Evolutionary conservation across 2,888 invertebrate species (phyloP), one percentile per base, ranked within the genome.

Genomic region (Papilio demoleus): DNA sequence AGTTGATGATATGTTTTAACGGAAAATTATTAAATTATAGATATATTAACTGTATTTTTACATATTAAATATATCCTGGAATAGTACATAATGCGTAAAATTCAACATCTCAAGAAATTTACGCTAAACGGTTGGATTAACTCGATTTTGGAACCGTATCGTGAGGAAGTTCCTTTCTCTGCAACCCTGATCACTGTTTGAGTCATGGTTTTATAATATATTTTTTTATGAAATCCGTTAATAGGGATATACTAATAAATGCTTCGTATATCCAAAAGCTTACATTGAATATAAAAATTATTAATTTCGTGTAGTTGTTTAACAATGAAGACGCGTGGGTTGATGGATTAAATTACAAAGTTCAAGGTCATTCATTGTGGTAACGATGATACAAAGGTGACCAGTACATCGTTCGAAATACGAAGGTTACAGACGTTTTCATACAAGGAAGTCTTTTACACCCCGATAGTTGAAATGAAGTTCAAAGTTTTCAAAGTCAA

Each of bases 261-360:
- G n/a, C n/a, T 17, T 2, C 17, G n/a, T 40, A 17, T 5, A 40
- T 40, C n/a, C 5, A 40, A 40, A 40, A 40, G 40, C n/a, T n/a
- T n/a, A n/a, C n/a, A n/a, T n/a, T n/a, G n/a, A n/a, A n/a, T n/a
- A n/a, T n/a, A n/a, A n/a, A n/a, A n/a, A n/a, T n/a, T n/a, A n/a
- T n/a, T n/a, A n/a, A n/a, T n/a, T n/a, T n/a, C n/a, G n/a, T n/a
- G 22, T 59, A 4, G 1, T 5, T 24, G 40, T n/a, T 61, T 42
- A 60, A 58, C 67, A 65, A 65, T 59, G 40, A 34, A 12, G 40
- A 58, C 59, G 50, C 27, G 61, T 66, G 63, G 59, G 53, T 31
- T 27, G 67, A 58, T 60, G 58, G 27, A 40, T 65, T 42, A 60
- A 60, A 27, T 19, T 38, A 50, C 59, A 59, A 68, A 68, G 68